Percentiles rank a stretch among this genome's conserved stretches.
Evolutionary conservation across 1,140 invertebrate species (phyloP).

Genomic region (Drosophila sulfurigaster): DNA sequence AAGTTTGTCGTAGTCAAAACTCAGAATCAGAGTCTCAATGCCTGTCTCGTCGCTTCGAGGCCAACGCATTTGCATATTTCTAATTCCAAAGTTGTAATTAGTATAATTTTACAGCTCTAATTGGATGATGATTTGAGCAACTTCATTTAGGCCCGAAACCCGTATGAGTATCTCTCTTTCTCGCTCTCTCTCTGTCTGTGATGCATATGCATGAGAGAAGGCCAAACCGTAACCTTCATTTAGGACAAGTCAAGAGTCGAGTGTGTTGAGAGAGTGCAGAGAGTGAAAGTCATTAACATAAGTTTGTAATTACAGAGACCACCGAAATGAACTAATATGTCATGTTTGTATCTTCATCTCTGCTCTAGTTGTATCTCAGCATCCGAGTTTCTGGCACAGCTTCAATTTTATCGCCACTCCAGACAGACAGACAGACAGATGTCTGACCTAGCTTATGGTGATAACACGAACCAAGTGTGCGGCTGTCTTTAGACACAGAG

Average conservation of each 20-base stretch:
- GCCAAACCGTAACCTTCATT: no score
- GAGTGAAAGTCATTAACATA: constrained; percentile 72
- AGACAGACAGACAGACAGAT: constrained; percentile 14
- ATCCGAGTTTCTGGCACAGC: not conserved
- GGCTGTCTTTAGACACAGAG: not conserved
- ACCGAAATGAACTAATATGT: constrained; percentile 26
- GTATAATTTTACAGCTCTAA: constrained; percentile 82
- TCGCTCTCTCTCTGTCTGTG: not conserved
- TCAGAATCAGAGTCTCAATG: not conserved
- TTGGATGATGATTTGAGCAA: constrained; percentile 79
- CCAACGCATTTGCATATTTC: constrained; percentile 75
- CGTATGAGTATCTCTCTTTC: constrained; percentile 34
- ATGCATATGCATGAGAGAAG: constrained; percentile 50
- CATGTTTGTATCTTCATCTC: constrained; percentile 14
- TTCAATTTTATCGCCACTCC: constrained; percentile 25
- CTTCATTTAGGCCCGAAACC: constrained; percentile 58
- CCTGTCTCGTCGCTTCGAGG: constrained; percentile 24
- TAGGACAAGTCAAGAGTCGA: not conserved
- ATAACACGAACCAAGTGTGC: constrained; percentile 7
- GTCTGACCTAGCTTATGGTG: constrained; percentile 29
- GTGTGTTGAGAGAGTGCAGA: constrained; percentile 7
- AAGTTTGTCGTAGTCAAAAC: constrained; percentile 51
- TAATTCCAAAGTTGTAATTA: constrained; percentile 84
- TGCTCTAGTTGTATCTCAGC: not conserved
- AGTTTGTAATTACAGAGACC: constrained; percentile 62